These are phyloP conservation scores for Sinonovacula constricta DNA, from an alignment of 1,140 invertebrate genomes.

Conservation along the genomic window DNA sequence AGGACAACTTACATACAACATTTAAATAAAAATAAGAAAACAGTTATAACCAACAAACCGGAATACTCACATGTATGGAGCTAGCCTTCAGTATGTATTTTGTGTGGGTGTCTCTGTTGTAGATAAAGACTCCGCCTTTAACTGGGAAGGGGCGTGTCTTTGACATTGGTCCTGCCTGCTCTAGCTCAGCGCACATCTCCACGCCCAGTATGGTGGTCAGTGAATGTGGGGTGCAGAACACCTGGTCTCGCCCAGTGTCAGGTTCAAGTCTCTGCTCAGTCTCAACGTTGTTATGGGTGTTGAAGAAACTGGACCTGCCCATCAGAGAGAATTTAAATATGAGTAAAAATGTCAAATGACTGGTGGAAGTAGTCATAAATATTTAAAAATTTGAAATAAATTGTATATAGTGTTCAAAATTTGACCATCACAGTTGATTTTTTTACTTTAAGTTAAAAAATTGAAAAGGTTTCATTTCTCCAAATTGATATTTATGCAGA, in stretches of 20 bases:
- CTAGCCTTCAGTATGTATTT: constrained; percentile 78
- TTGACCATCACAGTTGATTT: too few species aligned
- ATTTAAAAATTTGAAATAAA: too few species aligned
- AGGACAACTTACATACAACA: too few species aligned
- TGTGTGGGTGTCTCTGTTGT: constrained; percentile 86
- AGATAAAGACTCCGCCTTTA: constrained; percentile 86
- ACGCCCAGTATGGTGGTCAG: constrained; percentile 84
- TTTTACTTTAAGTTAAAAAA: too few species aligned
- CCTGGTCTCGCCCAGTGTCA: constrained; percentile 83
- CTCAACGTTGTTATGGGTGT: constrained; percentile 62
- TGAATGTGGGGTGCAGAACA: constrained; percentile 73
- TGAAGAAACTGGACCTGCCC: constrained; percentile 70
- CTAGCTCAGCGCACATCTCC: constrained; percentile 88
- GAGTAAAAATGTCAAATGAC: too few species aligned
- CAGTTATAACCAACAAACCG: too few species aligned
- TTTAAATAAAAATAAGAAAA: too few species aligned
- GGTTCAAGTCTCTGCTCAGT: constrained; percentile 66
- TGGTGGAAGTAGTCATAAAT: too few species aligned
- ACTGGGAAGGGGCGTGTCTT: constrained; percentile 87
- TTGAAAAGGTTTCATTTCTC: too few species aligned
- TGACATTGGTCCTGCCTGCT: constrained; percentile 82
- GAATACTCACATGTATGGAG: constrained; percentile 60
- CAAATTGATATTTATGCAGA: too few species aligned
- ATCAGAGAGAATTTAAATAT: too few species aligned
- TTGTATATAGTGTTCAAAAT: too few species aligned